phyloP scores from a whole-genome alignment of 2,113 vertebrate genomes.

The Macaca fascicularis region DNA sequence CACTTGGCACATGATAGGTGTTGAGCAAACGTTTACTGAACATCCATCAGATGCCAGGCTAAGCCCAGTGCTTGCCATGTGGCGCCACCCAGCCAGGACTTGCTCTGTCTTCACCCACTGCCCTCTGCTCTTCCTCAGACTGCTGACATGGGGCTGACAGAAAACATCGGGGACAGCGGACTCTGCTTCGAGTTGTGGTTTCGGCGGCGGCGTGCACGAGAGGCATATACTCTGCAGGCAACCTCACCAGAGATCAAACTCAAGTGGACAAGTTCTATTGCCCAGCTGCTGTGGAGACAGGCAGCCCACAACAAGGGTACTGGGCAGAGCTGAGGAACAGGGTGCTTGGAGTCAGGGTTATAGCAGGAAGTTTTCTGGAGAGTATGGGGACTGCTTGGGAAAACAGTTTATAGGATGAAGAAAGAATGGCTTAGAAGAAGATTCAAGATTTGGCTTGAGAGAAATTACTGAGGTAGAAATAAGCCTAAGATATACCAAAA shows the following conservation, averaged over 20 bases:
- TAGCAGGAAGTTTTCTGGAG: not conserved
- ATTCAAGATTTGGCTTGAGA: not conserved
- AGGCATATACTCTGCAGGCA: constrained; percentile 90
- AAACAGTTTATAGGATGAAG: not conserved
- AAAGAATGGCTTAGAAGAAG: not conserved
- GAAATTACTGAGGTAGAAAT: not conserved
- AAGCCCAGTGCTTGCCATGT: not conserved
- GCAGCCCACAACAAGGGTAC: constrained; percentile 93
- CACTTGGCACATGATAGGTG: constrained; percentile 2
- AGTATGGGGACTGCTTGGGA: not conserved
- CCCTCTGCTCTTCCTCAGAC: constrained; percentile 81
- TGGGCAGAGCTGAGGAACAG: not conserved
- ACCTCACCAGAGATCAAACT: constrained; percentile 82
- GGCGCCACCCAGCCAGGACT: not conserved
- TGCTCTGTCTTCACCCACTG: not conserved
- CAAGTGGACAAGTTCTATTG: constrained; percentile 90
- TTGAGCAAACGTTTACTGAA: constrained; percentile 41
- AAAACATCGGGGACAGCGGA: constrained; percentile 91
- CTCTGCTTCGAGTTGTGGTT: constrained; percentile 93
- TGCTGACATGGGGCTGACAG: constrained; percentile 93
- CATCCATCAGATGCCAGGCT: constrained; percentile 22
- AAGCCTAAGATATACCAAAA: not conserved
- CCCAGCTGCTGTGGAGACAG: constrained; percentile 93
- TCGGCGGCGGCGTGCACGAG: constrained; percentile 86
- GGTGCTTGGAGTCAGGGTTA: not conserved